phyloP scores from a whole-genome alignment of 2,113 vertebrate species.

The Halichoeres trimaculatus region DNA sequence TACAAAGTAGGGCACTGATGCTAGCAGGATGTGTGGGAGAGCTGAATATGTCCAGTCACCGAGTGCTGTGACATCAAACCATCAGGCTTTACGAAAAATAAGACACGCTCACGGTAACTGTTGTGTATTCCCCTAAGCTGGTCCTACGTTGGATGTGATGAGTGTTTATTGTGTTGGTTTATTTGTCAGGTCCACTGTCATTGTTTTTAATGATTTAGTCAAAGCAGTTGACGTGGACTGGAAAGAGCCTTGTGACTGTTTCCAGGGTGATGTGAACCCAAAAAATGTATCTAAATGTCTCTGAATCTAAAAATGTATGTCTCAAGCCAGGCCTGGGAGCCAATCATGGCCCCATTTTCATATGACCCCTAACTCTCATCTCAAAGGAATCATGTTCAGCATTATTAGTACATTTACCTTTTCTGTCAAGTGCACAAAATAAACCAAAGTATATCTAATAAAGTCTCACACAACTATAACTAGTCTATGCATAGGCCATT shows the following conservation, averaged over 20 bases:
- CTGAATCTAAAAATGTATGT: too few relatives aligned
- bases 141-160: background rate
- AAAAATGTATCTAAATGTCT: too few relatives aligned
- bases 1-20: conserved; percentile 2
- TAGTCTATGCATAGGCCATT: too few relatives aligned
- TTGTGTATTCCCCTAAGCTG: background rate
- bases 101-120: background rate
- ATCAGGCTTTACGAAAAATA: background rate
- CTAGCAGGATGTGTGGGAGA: background rate
- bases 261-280: too few relatives aligned
- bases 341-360: too few relatives aligned
- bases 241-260: background rate
- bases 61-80: conserved; percentile 23
- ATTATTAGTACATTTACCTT: too few relatives aligned
- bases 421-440: too few relatives aligned
- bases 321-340: too few relatives aligned
- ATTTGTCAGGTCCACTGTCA: conserved; percentile 28
- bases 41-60: conserved; percentile 1
- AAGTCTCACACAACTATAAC: too few relatives aligned
- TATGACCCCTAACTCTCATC: too few relatives aligned
- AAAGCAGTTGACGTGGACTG: background rate
- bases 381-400: too few relatives aligned
- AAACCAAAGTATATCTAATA: too few relatives aligned
- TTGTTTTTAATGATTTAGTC: background rate
- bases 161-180: background rate